Percentiles rank a stretch among this genome's conserved stretches.
Evolutionary conservation across 2,797 vertebrate species (phyloP).

Genomic region (Prunella strophiata): DNA sequence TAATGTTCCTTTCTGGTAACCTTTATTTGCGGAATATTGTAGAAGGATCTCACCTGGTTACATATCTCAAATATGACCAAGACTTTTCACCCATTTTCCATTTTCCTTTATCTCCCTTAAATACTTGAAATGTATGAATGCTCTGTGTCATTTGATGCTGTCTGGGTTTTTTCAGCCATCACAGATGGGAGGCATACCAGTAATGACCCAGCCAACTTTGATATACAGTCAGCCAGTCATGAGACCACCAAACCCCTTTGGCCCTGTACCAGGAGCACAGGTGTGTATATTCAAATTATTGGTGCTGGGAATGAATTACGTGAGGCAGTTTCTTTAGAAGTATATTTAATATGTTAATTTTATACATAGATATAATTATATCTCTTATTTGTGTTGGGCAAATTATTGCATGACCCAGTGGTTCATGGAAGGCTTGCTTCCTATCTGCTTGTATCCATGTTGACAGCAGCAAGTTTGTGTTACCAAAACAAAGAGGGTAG

Average conservation of each 20-base stretch:
- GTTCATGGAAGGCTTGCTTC: not conserved
- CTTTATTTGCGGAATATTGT: not conserved
- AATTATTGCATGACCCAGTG: not conserved
- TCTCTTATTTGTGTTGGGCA: not conserved
- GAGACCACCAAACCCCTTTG: constrained; percentile 93
- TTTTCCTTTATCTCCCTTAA: not conserved
- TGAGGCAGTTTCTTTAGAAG: not conserved
- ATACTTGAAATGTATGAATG: not conserved
- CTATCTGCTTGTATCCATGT: not conserved
- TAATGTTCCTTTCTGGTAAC: not conserved
- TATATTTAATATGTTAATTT: not conserved
- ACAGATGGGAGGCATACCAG: constrained; percentile 89
- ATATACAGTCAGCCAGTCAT: constrained; percentile 95
- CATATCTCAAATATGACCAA: not conserved
- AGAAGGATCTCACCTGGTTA: not conserved
- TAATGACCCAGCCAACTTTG: constrained; percentile 94
- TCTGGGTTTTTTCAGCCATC: constrained; percentile 79
- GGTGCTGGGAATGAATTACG: not conserved
- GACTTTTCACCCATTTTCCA: not conserved
- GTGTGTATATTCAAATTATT: constrained; percentile 64
- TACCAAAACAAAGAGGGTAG: not conserved
- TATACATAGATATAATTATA: not conserved
- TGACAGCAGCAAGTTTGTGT: not conserved
- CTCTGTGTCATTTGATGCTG: not conserved
- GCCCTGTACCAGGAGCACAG: constrained; percentile 90